Evolutionary conservation across 2,113 vertebrate genomes (phyloP), one percentile per base, ranked within the genome.

Genomic region (Pelodiscus sinensis): DNA sequence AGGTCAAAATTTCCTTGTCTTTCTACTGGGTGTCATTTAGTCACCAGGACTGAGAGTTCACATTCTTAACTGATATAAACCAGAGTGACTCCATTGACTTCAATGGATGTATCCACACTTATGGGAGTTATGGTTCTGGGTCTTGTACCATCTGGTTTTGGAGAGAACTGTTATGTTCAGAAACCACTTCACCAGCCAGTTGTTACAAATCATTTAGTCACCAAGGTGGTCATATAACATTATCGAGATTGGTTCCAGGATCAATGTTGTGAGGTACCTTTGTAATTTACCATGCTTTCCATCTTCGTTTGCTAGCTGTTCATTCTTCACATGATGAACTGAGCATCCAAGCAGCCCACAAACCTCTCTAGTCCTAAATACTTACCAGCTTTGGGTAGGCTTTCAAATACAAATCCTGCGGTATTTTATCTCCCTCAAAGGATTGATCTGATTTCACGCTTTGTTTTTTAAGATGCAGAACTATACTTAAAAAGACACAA

Each of bases 381-480:
- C 25, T 38, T 57, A 58, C 50, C 51, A 85, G n/a, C 18, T 1
- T 2, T 0, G 0, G 0, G 0, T 31, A 19, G 57, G 44, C 31
- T 71, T 85, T 84, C 8, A 89, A 90, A 81, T 22, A 83, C 18
- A 81, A 44, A 57, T 6, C 19, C 8, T 55, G 5, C 68, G 29
- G 50, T 29, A 19, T 75, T 89, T 79, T 83, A 31, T 44, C 58
- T 51, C 83, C 51, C 31, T 94, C 14, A 0, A 2, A 52, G 35
- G 14, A 1, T 65, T 56, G 58, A 86, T 86, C 82, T 51, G n/a
- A 75, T 93, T 56, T 14, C 2, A 0, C 86, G 22, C 11, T 80
- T 22, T 56, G 52, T 56, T 80, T 80, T 10, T 91, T 95, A 87
- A 81, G 55, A 92, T 60, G 55, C n/a, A 85, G 14, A 80, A 3